Percentiles rank a stretch among this genome's conserved stretches.
phyloP scores from a whole-genome alignment of 1,140 invertebrate species.

The Marisa cornuarietis region DNA sequence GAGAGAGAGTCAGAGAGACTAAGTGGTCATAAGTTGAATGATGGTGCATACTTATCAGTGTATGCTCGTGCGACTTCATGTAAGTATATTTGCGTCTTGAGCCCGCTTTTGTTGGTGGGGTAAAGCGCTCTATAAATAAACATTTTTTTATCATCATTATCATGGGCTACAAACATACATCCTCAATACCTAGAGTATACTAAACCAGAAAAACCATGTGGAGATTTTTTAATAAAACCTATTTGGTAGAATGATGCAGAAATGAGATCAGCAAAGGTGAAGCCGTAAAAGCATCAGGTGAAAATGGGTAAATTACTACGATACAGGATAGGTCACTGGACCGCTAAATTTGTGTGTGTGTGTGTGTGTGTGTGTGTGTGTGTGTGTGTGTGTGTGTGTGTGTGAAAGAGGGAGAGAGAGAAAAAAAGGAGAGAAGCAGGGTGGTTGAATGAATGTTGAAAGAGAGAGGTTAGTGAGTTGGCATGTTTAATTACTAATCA shows the following conservation, averaged over 20 bases:
- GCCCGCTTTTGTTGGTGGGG: neutral
- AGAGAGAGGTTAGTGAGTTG: neutral
- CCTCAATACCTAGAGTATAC: neutral
- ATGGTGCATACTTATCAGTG: too few species aligned
- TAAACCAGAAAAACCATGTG: neutral
- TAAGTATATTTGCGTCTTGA: neutral
- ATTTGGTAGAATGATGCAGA: neutral
- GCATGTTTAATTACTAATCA: too few species aligned
- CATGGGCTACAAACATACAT: neutral
- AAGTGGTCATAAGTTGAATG: too few species aligned
- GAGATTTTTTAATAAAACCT: neutral
- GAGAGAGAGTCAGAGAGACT: conserved; percentile 13
- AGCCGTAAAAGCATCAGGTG: neutral
- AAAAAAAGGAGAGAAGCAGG: neutral
- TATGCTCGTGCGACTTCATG: neutral
- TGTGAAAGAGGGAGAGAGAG: too few species aligned
- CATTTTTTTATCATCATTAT: too few species aligned
- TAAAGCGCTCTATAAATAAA: neutral
- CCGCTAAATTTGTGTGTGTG: neutral
- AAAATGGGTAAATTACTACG: neutral
- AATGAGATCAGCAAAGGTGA: neutral
- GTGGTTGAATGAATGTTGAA: neutral
- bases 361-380: neutral
- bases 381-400: neutral
- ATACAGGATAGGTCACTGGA: neutral